A percentile compares a stretch with the other conserved stretches of the same genome.
phyloP scores from a whole-genome alignment of 92 coral and sea anemone species.

The Palythoa heliodiscus region DNA sequence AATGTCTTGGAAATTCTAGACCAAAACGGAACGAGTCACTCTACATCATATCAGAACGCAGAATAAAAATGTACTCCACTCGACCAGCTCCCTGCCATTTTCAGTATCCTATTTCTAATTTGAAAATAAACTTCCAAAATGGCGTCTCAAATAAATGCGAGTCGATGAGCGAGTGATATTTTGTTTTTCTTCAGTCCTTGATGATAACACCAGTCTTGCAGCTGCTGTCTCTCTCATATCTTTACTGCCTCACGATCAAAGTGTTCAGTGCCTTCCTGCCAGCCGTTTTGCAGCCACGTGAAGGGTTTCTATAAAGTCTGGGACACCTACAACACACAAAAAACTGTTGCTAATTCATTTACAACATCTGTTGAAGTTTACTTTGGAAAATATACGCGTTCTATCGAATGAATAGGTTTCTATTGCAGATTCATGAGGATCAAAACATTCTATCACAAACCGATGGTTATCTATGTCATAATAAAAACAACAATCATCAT shows the following conservation, averaged over 20 bases:
- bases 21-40: not conserved
- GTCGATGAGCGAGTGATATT: not conserved
- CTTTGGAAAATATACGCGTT: not conserved
- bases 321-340: constrained; percentile 68
- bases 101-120: not conserved
- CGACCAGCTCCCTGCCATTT: not conserved
- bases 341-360: not conserved
- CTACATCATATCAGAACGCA: not conserved
- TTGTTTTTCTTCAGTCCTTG: not conserved
- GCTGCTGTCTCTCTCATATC: not conserved
- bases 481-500: not conserved
- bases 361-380: not conserved
- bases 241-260: not conserved
- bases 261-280: not conserved
- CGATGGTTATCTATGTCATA: not conserved
- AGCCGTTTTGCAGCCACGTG: constrained; percentile 74
- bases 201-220: not conserved
- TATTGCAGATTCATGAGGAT: not conserved
- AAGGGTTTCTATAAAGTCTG: constrained; percentile 76
- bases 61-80: not conserved
- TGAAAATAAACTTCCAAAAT: not conserved
- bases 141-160: not conserved
- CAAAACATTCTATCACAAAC: too few species aligned
- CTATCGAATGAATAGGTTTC: not conserved
- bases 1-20: not conserved